These are phyloP conservation scores for Polypedilum vanderplanki DNA, from an alignment of 1,140 invertebrate genomes.

Conservation along the genomic window DNA sequence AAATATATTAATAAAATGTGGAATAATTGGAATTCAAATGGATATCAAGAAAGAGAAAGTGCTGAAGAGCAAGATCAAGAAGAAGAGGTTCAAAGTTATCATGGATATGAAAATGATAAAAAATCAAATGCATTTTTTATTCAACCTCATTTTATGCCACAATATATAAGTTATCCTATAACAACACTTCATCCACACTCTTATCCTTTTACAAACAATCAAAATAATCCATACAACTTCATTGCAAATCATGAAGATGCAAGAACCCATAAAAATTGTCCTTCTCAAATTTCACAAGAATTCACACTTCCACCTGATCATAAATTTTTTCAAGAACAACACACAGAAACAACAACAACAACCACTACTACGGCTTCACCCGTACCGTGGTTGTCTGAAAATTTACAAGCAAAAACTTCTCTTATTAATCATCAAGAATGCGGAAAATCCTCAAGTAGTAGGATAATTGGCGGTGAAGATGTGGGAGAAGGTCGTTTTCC, in stretches of 20 bases:
- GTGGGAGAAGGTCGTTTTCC: slow-evolving; percentile 57
- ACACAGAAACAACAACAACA: background rate
- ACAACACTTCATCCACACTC: background rate
- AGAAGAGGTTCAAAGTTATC: too few species aligned
- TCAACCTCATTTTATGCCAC: background rate
- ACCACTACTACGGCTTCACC: background rate
- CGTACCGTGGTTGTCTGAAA: background rate
- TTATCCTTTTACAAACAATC: background rate
- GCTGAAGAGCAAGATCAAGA: background rate
- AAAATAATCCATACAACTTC: background rate
- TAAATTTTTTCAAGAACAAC: slow-evolving; percentile 26
- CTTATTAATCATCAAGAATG: slow-evolving; percentile 42
- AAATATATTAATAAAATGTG: background rate
- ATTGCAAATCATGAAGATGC: slow-evolving; percentile 31
- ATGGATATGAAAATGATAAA: background rate
- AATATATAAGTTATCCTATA: slow-evolving; percentile 16
- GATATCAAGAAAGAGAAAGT: background rate
- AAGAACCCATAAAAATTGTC: slow-evolving; percentile 30
- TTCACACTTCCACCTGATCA: slow-evolving; percentile 30
- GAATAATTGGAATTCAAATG: background rate
- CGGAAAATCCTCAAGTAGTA: slow-evolving; percentile 48
- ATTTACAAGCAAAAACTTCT: background rate
- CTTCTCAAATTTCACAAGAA: slow-evolving; percentile 28
- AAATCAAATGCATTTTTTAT: background rate
- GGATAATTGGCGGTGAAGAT: slow-evolving; percentile 56